Evolutionary conservation across 1,140 invertebrate species (phyloP), one percentile per base, ranked within the genome.

Genomic region (Trinorchestia longiramus): DNA sequence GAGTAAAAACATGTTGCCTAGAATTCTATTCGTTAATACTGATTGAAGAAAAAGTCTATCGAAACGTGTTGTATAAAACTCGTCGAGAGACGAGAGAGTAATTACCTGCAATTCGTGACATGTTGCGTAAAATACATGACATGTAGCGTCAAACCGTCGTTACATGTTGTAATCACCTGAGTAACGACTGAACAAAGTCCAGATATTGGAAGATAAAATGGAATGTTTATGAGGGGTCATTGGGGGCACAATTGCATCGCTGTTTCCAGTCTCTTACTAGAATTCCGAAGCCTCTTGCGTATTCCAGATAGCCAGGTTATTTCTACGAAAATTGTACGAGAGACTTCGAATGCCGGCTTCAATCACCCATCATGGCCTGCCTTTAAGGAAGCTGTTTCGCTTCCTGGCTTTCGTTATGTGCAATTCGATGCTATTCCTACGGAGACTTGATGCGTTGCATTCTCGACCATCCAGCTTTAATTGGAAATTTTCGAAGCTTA

Each of bases 241-340:
- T 90, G 36, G 15, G 43, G 0, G 28, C 28, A 90, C 6, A 42
- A 90, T 90, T 90, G 88, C 88, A 42, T 42, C 0, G 88, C 28
- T 0, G 88, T 90, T 90, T 36, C 41, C n/a, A 90, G 88, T 90
- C 88, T 90, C 41, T 90, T 90, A 90, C 43, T 90, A 41, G 88
- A 90, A 90, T 42, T 90, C 41, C 36, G 43, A 41, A 43, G 23
- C 88, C n/a, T 90, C 88, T 90, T 43, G 43, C 41, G 88, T 90
- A 90, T 41, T 90, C 88, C 28, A 42, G 88, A 90, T 90, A 28
- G 8, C 43, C 41, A 15, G 88, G n/a, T 43, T 43, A 90, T 90
- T 90, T 90, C 41, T 90, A 19, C 88, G 43, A 90, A 42, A 90
- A 90, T 42, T 15, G 41, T 43, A 41, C 88, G 15, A 11, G 8